Evolutionary conservation across 1,140 invertebrate genomes (phyloP), one percentile per base, ranked within the genome.

Genomic region (Himalopsyche phryganea): DNA sequence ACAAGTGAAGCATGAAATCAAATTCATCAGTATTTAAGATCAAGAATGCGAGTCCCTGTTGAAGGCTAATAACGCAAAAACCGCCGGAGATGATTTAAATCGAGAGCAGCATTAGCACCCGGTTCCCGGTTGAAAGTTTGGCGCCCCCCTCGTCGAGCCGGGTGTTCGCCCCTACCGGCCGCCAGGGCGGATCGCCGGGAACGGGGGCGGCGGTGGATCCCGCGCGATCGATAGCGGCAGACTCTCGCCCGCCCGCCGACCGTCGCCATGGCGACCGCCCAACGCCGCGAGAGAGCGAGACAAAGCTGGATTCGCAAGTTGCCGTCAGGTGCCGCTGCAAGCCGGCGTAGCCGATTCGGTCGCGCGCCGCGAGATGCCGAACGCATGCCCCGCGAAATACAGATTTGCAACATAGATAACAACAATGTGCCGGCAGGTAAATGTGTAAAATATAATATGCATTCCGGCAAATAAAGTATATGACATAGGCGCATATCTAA

Each of bases 151-250:
- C 23, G 23, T 28, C 23, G 23, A 3, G 23, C 4, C 3, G 23
- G 23, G 23, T 28, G 23, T 28, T 28, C 23, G 9, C n/a, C n/a
- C n/a, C n/a, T n/a, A n/a, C n/a, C n/a, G n/a, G n/a, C n/a, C n/a
- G 23, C 4, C 23, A 28, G 23, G 23, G 23, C 23, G 23, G 23
- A 9, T 28, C 23, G 23, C 23, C 23, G 23, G 23, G 23, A 28
- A 5, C 4, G 23, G 23, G 23, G 23, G 23, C 23, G 38, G 36
- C 47, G 38, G 11, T 33, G 52, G 32, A 40, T 41, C 48, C 38
- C 38, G 47, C 23, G 1, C 33, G 61, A 63, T 63, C 61, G 61
- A 63, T 63, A 63, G 40, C 32, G 61, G 55, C 61, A 63, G 61
- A 63, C 61, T 63, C 56, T 28, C 23, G 23, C 23, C 23, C 23